Base-by-base conservation (phyloP, 1,140 invertebrate genomes). In the Drosophila persimilis region DNA sequence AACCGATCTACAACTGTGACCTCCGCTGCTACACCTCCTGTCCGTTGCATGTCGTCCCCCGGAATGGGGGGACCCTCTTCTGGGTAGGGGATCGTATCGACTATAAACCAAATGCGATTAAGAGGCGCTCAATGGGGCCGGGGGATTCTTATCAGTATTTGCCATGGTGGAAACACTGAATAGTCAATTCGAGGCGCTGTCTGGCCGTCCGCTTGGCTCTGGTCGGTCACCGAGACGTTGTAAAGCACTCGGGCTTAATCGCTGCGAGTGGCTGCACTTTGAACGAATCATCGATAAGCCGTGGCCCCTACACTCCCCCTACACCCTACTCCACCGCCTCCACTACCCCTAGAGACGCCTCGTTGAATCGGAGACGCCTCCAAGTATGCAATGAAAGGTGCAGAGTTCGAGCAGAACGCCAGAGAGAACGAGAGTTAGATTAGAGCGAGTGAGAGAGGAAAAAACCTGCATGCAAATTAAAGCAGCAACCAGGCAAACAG, bases 381-480 rank as follows among this genome's bases (percentile, higher is more conserved):
- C 43, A 67, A 69, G 46, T 70, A 70, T 70, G 64, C 66, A 43
- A 69, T 11, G 11, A 9, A 41, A 11, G 35, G 35, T 13, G 35
- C 11, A 11, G 35, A 4, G 29, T 20, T 39, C 9, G 15, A 8
- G 11, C 22, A 64, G 24, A 64, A 61, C 31, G 13, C 35, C 2
- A 13, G 17, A 51, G 22, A 48, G 24, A 50, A 48, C 15, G 3
- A 15, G 22, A 3, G 22, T 56, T 26, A 46, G 48, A 22, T 39
- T 20, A 7, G 41, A 43, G 26, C 26, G 63, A 26, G 44, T 5
- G 35, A 48, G 22, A 52, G 43, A 31, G 62, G 31, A 58, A 74
- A 74, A 74, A 75, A 75, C 72, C 57, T 75, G 72, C 73, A 75
- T 75, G 73, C 73, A 75, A 75, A 75, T 75, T 75, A 75, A 75